phyloP scores from a whole-genome alignment of 2,888 invertebrate genomes.

The Linnaemya vulpina region DNA sequence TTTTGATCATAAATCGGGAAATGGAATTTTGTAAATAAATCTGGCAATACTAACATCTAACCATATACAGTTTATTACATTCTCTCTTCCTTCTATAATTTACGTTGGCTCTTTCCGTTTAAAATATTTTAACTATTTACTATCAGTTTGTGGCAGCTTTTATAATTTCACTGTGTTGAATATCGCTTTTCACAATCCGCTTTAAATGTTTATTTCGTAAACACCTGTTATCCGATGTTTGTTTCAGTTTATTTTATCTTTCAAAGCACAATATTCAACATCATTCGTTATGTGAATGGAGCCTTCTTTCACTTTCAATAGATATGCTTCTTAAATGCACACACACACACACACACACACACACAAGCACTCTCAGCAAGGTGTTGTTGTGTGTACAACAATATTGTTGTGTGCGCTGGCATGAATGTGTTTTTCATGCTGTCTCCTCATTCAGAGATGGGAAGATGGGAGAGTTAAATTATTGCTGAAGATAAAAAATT shows the following conservation, averaged over 20 bases:
- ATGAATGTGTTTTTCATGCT: no score
- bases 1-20: no score
- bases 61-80: no score
- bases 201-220: slow-evolving; percentile 65
- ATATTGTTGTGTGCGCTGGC: not conserved
- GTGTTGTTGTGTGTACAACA: not conserved
- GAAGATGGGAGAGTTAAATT: no score
- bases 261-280: slow-evolving; percentile 48
- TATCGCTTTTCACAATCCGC: slow-evolving; percentile 52
- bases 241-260: slow-evolving; percentile 65
- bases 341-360: not conserved
- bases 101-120: slow-evolving; percentile 21
- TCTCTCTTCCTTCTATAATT: not conserved
- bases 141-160: not conserved
- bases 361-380: no score
- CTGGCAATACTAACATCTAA: not conserved
- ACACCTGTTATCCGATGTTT: slow-evolving; percentile 78
- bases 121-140: slow-evolving; percentile 8
- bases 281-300: not conserved
- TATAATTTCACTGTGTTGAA: slow-evolving; percentile 31
- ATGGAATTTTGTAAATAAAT: not conserved
- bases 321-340: not conserved
- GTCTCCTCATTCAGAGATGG: no score
- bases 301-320: slow-evolving; percentile 36
- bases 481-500: no score